phyloP scores from a whole-genome alignment of 2,888 invertebrate genomes.

The Heteromyza rotundicornis region DNA sequence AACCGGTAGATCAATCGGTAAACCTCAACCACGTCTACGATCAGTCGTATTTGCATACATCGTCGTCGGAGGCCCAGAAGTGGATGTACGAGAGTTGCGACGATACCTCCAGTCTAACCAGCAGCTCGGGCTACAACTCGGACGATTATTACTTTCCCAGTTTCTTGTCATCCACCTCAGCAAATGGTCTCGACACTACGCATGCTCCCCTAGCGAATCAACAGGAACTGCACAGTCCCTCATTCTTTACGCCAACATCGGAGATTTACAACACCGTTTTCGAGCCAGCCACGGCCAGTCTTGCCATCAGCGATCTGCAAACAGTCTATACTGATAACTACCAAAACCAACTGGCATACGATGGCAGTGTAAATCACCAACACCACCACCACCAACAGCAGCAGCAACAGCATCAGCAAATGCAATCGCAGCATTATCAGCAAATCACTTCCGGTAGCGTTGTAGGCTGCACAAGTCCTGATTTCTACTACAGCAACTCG shows the following conservation, averaged over 20 bases:
- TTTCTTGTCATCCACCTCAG: conserved; percentile 28
- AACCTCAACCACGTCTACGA: neutral
- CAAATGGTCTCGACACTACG: conserved; percentile 21
- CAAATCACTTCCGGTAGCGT: conserved; percentile 27
- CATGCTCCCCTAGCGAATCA: conserved; percentile 28
- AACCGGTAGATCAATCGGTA: neutral
- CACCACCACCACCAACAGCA: conserved; percentile 23
- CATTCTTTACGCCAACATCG: conserved; percentile 41
- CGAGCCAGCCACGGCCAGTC: conserved; percentile 35
- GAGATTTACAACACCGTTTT: conserved; percentile 52
- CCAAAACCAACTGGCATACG: conserved; percentile 8
- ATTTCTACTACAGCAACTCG: conserved; percentile 60
- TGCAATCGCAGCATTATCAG: conserved; percentile 38
- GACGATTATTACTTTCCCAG: conserved; percentile 55
- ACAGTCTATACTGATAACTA: conserved; percentile 10
- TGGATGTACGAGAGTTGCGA: conserved; percentile 59
- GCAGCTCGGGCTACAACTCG: conserved; percentile 55
- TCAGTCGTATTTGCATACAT: neutral
- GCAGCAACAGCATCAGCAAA: conserved; percentile 26
- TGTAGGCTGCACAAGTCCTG: conserved; percentile 48
- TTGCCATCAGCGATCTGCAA: conserved; percentile 28
- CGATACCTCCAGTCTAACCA: conserved; percentile 61
- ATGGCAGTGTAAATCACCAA: conserved; percentile 26
- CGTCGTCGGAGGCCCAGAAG: conserved; percentile 32
- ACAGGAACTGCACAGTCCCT: conserved; percentile 24